Evolutionary conservation across 2,888 invertebrate species (phyloP), one percentile per base, ranked within the genome.

Genomic region (Gymnoscelis rufifasciata): DNA sequence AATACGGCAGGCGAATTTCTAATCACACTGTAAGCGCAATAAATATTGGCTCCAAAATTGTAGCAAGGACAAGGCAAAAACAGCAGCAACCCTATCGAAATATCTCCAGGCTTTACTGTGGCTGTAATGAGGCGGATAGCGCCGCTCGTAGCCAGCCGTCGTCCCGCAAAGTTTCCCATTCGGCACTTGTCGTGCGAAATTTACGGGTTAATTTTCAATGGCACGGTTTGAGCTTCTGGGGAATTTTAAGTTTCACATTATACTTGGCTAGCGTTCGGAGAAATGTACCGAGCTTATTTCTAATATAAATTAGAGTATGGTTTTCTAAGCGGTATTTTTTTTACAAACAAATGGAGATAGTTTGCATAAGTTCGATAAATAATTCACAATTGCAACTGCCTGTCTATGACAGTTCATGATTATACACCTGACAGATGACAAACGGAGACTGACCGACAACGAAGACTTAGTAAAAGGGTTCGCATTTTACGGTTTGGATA

Each of bases 131-230:
- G 77, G 69, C 72, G 70, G 66, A 72, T 73, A 59, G 59, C 66
- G 60, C 63, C 68, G 67, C 66, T 71, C 64, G 58, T 61, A 65
- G 54, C 57, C 68, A 71, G 78, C 86, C 84, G 77, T 66, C 72
- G 87, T 83, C 80, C 77, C 68, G 60, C 74, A 80, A 87, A 88
- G 71, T 88, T 88, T 76, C 64, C 74, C 71, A 75, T 79, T 80
- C 78, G 77, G 81, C 82, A 80, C 75, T 86, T 86, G 86, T 86
- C 83, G 82, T 79, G 64, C 64, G 68, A 83, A 87, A 87, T 87
- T 86, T 87, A 87, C 86, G 83, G 81, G 78, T 84, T 86, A 86
- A 88, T 87, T 86, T 87, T 83, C 83, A 84, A 79, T 83, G 74
- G 77, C 69, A 74, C 65, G 71, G 77, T 76, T 75, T 74, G 76